These are phyloP conservation scores for Harpagifer antarcticus DNA, from an alignment of 2,797 vertebrate species.

Conservation along the genomic window DNA sequence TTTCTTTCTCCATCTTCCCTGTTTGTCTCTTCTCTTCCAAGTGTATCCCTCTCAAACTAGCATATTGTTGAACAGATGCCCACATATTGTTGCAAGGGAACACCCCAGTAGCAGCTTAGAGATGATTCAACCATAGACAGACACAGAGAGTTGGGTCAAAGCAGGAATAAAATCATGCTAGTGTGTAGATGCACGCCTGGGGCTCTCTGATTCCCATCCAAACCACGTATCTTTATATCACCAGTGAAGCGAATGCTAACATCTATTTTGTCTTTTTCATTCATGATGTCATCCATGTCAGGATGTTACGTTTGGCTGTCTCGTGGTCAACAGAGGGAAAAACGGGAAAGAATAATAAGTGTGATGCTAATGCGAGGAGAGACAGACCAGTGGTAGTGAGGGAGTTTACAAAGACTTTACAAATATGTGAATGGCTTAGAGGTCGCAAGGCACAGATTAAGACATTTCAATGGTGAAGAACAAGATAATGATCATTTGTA, in stretches of 20 bases:
- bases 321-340: conserved; percentile 41
- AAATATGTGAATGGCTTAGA: conserved; percentile 6
- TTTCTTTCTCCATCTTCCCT: neutral
- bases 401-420: conserved; percentile 32
- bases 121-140: conserved; percentile 64
- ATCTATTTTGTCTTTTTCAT: conserved; percentile 54
- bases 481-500: neutral
- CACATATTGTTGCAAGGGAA: conserved; percentile 64
- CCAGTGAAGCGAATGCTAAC: conserved; percentile 59
- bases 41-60: conserved; percentile 58
- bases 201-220: conserved; percentile 63
- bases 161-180: conserved; percentile 57
- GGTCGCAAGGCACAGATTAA: neutral
- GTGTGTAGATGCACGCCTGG: conserved; percentile 62
- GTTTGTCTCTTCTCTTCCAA: conserved; percentile 41
- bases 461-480: neutral
- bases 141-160: conserved; percentile 68
- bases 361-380: conserved; percentile 46
- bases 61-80: conserved; percentile 75
- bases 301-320: conserved; percentile 41
- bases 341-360: conserved; percentile 39
- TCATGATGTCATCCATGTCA: conserved; percentile 49
- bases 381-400: conserved; percentile 27
- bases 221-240: conserved; percentile 56
- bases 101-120: conserved; percentile 61